These are phyloP conservation scores for Anolis sagrei DNA, from an alignment of 2,113 vertebrate species.

Conservation along the genomic window DNA sequence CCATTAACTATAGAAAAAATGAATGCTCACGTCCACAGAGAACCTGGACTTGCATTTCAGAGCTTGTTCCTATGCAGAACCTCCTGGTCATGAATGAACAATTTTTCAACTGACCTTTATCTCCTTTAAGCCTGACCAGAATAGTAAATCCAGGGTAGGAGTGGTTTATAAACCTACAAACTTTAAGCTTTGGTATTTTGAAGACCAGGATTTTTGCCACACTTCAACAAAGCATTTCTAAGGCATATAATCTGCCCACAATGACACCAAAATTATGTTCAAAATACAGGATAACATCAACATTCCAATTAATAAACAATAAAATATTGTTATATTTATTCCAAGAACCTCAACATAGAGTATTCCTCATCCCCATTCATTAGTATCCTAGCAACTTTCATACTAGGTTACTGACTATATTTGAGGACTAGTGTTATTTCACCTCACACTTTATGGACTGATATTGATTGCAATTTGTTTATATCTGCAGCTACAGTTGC, in stretches of 20 bases:
- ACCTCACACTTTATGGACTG: too few species aligned
- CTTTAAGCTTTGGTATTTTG: not conserved
- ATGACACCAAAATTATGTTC: not conserved
- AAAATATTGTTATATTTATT: not conserved
- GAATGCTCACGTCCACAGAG: not conserved
- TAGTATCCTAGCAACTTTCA: too few species aligned
- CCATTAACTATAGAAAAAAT: not conserved
- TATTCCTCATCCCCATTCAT: too few species aligned
- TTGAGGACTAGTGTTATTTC: too few species aligned
- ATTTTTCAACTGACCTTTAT: conserved; percentile 1
- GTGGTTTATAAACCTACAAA: not conserved
- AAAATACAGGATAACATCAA: not conserved
- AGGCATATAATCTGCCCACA: not conserved
- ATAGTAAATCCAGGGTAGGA: not conserved
- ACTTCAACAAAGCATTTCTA: not conserved
- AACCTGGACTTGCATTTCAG: not conserved
- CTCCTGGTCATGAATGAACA: not conserved
- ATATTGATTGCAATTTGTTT: too few species aligned
- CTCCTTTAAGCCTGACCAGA: not conserved
- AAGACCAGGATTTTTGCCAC: not conserved
- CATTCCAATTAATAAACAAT: not conserved
- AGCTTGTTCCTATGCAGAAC: not conserved
- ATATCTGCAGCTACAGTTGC: too few species aligned
- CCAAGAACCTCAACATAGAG: not conserved
- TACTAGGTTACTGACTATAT: too few species aligned